Conservation (phyloP, 2,888 invertebrate species). For the Stenichneumon culpator region DNA sequence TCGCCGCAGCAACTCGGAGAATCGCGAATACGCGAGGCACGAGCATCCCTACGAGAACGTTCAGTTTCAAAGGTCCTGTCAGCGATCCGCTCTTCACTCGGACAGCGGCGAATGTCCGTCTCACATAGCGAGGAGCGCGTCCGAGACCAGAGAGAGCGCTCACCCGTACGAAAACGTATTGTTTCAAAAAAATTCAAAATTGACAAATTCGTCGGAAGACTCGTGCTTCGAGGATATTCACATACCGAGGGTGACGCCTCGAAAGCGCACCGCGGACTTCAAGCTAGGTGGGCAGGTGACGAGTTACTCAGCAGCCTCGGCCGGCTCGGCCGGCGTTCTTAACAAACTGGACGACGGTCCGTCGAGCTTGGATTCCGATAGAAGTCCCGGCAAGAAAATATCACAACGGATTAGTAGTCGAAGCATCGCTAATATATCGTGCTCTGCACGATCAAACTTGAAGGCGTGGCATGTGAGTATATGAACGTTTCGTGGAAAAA, state of each 20-base stretch:
- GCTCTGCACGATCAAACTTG: slow-evolving; percentile 73
- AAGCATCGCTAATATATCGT: slow-evolving; percentile 81
- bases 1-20: slow-evolving; percentile 80
- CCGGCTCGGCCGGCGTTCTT: slow-evolving; percentile 65
- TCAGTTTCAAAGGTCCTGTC: slow-evolving; percentile 73
- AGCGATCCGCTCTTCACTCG: slow-evolving; percentile 55
- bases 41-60: slow-evolving; percentile 79
- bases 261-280: slow-evolving; percentile 79
- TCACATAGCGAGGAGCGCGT: slow-evolving; percentile 74
- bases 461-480: slow-evolving; percentile 80
- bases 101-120: slow-evolving; percentile 29
- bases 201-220: slow-evolving; percentile 70
- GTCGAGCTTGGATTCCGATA: slow-evolving; percentile 76
- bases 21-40: slow-evolving; percentile 71
- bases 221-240: slow-evolving; percentile 80
- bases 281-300: slow-evolving; percentile 81
- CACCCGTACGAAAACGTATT: slow-evolving; percentile 77
- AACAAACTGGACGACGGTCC: slow-evolving; percentile 76
- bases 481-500: not conserved
- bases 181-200: slow-evolving; percentile 72
- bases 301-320: slow-evolving; percentile 69
- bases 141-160: slow-evolving; percentile 76
- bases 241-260: slow-evolving; percentile 79
- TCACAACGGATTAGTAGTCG: slow-evolving; percentile 77
- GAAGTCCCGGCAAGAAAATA: slow-evolving; percentile 74